Conservation (phyloP, 1,140 invertebrate genomes). For the Calosoma granatense region DNA sequence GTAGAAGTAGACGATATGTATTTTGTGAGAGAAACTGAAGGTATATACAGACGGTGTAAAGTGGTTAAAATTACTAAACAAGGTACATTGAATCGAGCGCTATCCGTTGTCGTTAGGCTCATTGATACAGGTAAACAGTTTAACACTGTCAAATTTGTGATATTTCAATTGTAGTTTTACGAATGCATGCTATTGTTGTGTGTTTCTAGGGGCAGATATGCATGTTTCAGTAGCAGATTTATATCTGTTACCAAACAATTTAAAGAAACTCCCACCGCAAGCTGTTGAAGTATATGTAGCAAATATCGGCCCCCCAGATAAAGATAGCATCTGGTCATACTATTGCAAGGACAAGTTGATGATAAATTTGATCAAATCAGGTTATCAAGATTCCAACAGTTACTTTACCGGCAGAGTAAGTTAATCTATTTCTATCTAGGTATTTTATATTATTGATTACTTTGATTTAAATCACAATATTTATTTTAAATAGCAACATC, state of each 20-base stretch:
- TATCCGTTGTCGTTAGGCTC: background rate
- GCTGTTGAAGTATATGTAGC: slow-evolving; percentile 22
- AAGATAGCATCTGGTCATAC: slow-evolving; percentile 15
- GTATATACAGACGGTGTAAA: slow-evolving; percentile 19
- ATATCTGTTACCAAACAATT: slow-evolving; percentile 19
- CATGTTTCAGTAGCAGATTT: slow-evolving; percentile 11
- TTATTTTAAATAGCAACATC: too few relatives aligned
- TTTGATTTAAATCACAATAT: too few relatives aligned
- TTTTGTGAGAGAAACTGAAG: slow-evolving; percentile 16
- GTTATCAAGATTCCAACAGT: background rate
- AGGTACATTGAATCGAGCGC: background rate
- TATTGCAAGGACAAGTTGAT: background rate
- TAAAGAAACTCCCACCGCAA: slow-evolving; percentile 19
- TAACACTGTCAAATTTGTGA: background rate
- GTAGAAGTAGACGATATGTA: slow-evolving; percentile 13
- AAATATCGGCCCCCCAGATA: slow-evolving; percentile 23
- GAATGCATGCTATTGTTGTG: background rate
- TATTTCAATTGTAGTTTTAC: background rate
- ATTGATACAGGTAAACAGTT: background rate
- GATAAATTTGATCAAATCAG: background rate
- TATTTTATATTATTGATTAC: too few relatives aligned
- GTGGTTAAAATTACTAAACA: slow-evolving; percentile 16
- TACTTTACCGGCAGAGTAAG: background rate
- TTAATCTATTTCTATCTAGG: background rate
- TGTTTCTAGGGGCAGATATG: background rate